A percentile compares a stretch with the other conserved stretches of the same genome.
phyloP scores from a whole-genome alignment of 1,140 invertebrate genomes.

The Sminthurides bifidus region DNA sequence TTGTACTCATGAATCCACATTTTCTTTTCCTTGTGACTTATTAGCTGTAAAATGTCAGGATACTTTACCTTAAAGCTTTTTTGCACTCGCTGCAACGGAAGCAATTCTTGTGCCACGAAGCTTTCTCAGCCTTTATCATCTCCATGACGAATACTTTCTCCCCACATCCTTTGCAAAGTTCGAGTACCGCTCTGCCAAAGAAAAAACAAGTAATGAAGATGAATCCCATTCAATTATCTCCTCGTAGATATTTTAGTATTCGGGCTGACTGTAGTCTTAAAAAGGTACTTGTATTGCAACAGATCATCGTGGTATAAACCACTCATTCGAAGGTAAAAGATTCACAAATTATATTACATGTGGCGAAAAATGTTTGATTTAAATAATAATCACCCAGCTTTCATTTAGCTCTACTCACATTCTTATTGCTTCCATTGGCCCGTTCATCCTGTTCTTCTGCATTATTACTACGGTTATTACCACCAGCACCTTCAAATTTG shows the following conservation, averaged over 20 bases:
- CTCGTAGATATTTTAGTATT: background rate
- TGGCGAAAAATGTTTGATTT: too few relatives aligned
- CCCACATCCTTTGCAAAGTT: constrained; percentile 60
- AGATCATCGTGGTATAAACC: too few relatives aligned
- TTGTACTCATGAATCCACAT: too few relatives aligned
- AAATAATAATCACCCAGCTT: too few relatives aligned
- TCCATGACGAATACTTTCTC: constrained; percentile 90
- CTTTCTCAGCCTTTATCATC: constrained; percentile 72
- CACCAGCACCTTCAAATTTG: constrained; percentile 56
- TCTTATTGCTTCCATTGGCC: too few relatives aligned
- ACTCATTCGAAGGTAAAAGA: too few relatives aligned
- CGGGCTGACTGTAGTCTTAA: background rate
- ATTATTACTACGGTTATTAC: too few relatives aligned
- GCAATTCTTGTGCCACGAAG: constrained; percentile 81
- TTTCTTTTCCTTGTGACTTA: too few relatives aligned
- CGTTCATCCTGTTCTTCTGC: too few relatives aligned
- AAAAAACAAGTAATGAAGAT: constrained; percentile 2
- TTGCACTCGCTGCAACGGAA: constrained; percentile 79
- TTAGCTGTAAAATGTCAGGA: constrained; percentile 8
- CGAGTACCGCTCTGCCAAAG: background rate
- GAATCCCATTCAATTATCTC: background rate
- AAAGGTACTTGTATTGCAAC: too few relatives aligned
- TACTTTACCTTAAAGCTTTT: constrained; percentile 68
- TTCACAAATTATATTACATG: too few relatives aligned
- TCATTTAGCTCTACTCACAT: too few relatives aligned